phyloP scores from a whole-genome alignment of 2,113 vertebrate genomes.

The Hemicordylus capensis region DNA sequence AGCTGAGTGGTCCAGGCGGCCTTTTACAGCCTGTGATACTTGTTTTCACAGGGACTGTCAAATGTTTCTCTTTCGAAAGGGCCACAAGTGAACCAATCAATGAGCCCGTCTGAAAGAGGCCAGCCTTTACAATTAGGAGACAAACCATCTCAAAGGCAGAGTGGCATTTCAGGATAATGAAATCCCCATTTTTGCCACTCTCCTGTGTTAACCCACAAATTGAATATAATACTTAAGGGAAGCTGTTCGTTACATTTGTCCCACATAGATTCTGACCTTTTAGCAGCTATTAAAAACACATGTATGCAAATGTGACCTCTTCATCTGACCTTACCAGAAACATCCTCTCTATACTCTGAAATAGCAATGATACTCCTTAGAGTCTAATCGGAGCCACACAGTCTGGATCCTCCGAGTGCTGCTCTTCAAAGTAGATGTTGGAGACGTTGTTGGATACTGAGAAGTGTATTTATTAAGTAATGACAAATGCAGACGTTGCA shows the following conservation, averaged over 20 bases:
- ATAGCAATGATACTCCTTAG: constrained; percentile 17
- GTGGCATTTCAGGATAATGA: constrained; percentile 48
- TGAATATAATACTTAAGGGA: constrained; percentile 47
- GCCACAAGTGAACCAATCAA: constrained; percentile 23
- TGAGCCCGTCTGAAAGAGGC: constrained; percentile 36
- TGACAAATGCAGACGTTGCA: too few relatives aligned
- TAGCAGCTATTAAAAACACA: constrained; percentile 51
- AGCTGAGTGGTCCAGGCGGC: constrained; percentile 1
- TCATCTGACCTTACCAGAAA: constrained; percentile 54
- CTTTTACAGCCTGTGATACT: neutral
- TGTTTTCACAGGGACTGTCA: neutral
- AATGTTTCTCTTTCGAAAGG: neutral
- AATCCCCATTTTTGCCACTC: constrained; percentile 43
- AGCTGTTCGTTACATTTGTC: constrained; percentile 67
- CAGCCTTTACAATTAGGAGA: constrained; percentile 47
- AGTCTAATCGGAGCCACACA: constrained; percentile 15
- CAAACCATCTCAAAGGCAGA: constrained; percentile 40
- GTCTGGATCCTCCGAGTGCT: constrained; percentile 31
- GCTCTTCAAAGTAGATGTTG: constrained; percentile 48
- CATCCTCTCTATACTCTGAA: constrained; percentile 9
- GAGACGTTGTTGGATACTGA: too few relatives aligned
- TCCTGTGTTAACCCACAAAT: constrained; percentile 41
- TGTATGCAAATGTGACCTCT: constrained; percentile 50
- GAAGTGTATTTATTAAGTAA: too few relatives aligned
- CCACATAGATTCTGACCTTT: constrained; percentile 61